These are phyloP conservation scores for Tipula helvola DNA, from an alignment of 2,888 invertebrate species.

Conservation along the genomic window DNA sequence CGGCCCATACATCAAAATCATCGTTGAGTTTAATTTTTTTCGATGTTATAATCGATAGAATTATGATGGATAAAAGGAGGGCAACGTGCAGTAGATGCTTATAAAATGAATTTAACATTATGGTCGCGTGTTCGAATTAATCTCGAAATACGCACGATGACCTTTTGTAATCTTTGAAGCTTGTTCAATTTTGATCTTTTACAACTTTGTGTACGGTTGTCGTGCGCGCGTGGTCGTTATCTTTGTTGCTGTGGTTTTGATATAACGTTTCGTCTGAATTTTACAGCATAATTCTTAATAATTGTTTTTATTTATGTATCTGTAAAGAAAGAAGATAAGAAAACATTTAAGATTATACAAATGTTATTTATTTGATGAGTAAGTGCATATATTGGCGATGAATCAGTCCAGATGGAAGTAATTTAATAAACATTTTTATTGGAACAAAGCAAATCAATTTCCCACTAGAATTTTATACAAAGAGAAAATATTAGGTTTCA, in stretches of 20 bases:
- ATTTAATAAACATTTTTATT: not conserved
- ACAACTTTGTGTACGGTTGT: not conserved
- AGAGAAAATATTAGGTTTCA: too few relatives aligned
- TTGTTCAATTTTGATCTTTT: not conserved
- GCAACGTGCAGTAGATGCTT: conserved; percentile 74
- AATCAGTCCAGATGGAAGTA: not conserved
- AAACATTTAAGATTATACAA: not conserved
- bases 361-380: not conserved
- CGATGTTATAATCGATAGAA: conserved; percentile 56
- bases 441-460: too few relatives aligned
- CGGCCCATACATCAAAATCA: conserved; percentile 61
- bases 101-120: conserved; percentile 34
- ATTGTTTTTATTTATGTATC: not conserved
- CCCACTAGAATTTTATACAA: too few relatives aligned
- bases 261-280: not conserved
- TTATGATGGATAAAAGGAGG: conserved; percentile 59
- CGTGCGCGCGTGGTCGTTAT: not conserved
- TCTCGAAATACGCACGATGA: not conserved
- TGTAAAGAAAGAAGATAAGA: not conserved
- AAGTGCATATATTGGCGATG: not conserved
- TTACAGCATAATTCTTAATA: not conserved
- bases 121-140: not conserved
- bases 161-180: not conserved
- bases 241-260: not conserved
- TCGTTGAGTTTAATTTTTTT: conserved; percentile 48